Evolutionary conservation across 2,888 invertebrate species (phyloP), one percentile per base, ranked within the genome.

Genomic region (Lypha dubia): DNA sequence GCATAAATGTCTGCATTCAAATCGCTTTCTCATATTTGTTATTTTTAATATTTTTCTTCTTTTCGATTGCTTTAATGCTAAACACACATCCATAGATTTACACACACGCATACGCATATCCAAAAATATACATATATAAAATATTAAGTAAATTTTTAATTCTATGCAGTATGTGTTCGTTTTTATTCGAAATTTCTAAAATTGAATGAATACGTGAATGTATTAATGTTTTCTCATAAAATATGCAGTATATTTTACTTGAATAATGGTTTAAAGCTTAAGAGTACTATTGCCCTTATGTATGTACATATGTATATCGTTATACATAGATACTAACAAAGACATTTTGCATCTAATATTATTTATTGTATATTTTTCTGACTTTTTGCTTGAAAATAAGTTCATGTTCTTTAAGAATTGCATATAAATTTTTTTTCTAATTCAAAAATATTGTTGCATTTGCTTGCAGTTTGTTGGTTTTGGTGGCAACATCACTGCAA

Each of bases 21-120:
- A 68, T 62, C 15, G 32, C 1, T 62, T 44, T 68, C n/a, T 74
- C 7, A 6, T 79, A n/a, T 53, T 62, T 70, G 22, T 49, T 53
- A 51, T 70, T 67, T 49, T 79, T 71, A 41, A 24, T 56, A 24
- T 51, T 60, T 60, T 73, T 68, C 20, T 5, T 17, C n/a, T n/a
- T 44, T 62, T 62, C 70, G 22, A 81, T 75, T 62, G 56, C 41
- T 63, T 70, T 75, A 74, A 80, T 46, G 17, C 24, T 13, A 17
- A 56, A 63, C 32, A 62, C 20, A 56, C 28, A n/a, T n/a, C n/a
- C n/a, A n/a, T n/a, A n/a, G n/a, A n/a, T n/a, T n/a, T n/a, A n/a
- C n/a, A n/a, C n/a, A n/a, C n/a, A n/a, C n/a, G n/a, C n/a, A n/a
- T n/a, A n/a, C n/a, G n/a, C n/a, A n/a, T n/a, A n/a, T n/a, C n/a